Conservation (phyloP, 2,113 vertebrate genomes). For the Rhadina sibilatrix region DNA sequence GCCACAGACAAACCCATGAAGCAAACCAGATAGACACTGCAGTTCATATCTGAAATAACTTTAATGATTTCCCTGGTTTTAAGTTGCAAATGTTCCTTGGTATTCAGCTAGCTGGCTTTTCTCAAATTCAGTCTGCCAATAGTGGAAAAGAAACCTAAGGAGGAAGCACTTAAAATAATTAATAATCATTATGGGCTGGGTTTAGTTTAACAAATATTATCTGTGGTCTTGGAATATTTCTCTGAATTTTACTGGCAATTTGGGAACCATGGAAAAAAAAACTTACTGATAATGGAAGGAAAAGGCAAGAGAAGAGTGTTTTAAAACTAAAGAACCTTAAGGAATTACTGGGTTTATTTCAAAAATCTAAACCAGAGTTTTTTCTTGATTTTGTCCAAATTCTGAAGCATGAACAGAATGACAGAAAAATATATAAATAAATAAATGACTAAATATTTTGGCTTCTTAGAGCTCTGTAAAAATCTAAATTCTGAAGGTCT, state of each 20-base stretch:
- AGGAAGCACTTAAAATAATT: conserved; percentile 44
- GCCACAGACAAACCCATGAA: background rate
- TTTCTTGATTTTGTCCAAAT: background rate
- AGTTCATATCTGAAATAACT: background rate
- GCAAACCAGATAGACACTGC: background rate
- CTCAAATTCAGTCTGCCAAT: background rate
- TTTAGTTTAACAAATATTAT: conserved; percentile 6
- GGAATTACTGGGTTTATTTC: background rate
- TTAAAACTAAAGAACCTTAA: background rate
- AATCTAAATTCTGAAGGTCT: background rate
- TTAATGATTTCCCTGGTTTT: background rate
- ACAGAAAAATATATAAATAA: background rate
- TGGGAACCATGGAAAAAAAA: background rate
- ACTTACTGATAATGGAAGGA: background rate
- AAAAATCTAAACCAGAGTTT: background rate
- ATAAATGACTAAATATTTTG: background rate
- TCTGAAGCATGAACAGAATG: background rate
- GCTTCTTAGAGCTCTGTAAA: background rate
- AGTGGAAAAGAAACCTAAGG: background rate
- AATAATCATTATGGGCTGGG: background rate
- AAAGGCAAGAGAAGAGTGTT: background rate
- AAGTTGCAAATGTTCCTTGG: background rate
- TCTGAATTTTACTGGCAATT: conserved; percentile 14
- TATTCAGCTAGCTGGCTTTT: background rate
- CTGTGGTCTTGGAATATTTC: conserved; percentile 13